Base-by-base conservation (phyloP, 2,797 vertebrate genomes). In the Sebastes dallii region DNA sequence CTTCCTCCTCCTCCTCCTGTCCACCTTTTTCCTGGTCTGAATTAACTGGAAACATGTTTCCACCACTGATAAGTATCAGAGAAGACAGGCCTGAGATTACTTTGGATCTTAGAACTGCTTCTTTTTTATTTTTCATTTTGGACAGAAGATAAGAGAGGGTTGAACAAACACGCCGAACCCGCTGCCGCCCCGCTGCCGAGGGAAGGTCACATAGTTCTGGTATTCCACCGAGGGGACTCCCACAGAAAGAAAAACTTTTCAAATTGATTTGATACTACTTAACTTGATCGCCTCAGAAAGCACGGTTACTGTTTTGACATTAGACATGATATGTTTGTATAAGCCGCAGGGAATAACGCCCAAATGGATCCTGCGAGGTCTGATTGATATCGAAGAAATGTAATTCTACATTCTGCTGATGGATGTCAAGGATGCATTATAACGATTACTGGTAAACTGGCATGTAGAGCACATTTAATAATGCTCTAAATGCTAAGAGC, bases 21-120 rank as follows among this genome's bases (percentile, higher is more conserved):
- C 77, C 75, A 85, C 82, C 66, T 81, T 84, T 82, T 82, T 90
- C 75, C 91, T 90, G 79, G 79, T 76, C 77, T 81, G 83, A 84
- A 90, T 91, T 92, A 91, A 94, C 87, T 89, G 75, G 82, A 94
- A 93, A 93, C 92, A 89, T 90, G 91, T 77, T 92, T 90, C 85
- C 76, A 85, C 73, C 78, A 29, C 79, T 90, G 91, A 93, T 92
- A 91, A 91, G 72, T 90, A 94, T 94, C 89, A 74, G 77, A 89
- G 86, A 85, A 83, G 91, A 94, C 90, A 88, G 84, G 67, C 84
- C 52, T 77, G 81, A 88, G 89, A 93, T 90, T 90, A 84, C 86
- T 88, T 80, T 85, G 85, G 84, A 91, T 90, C 77, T 92, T 82
- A 86, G 81, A 90, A 70, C 81, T 50, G 70, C 82, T 88, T 80